Conservation (phyloP, 1,140 invertebrate genomes). For the Metaphire vulgaris region DNA sequence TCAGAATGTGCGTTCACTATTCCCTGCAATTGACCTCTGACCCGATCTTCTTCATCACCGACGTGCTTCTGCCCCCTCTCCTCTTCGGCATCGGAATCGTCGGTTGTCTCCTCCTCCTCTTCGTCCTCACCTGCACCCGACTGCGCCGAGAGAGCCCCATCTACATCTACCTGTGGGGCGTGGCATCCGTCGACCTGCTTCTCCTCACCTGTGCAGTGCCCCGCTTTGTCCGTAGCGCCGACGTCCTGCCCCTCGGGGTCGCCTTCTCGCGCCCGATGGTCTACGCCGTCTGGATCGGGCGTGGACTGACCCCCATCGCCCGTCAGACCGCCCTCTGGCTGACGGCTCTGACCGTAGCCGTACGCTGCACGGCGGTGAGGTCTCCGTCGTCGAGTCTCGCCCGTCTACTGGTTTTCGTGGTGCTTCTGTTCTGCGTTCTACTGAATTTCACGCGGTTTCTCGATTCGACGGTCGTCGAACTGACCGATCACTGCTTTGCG, state of each 20-base stretch:
- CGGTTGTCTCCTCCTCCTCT: neutral
- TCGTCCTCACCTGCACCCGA: neutral
- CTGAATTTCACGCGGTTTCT: neutral
- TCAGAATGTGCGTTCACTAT: neutral
- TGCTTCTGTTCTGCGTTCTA: neutral
- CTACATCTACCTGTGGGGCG: neutral
- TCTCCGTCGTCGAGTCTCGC: neutral
- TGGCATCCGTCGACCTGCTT: neutral
- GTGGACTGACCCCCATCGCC: neutral
- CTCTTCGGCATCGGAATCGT: neutral
- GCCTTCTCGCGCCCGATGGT: neutral
- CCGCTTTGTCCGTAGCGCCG: neutral
- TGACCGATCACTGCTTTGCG: neutral
- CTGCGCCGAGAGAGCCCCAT: neutral
- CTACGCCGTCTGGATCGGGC: neutral
- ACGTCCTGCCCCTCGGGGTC: neutral
- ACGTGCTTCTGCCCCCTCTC: neutral
- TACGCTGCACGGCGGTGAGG: neutral
- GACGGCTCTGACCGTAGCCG: neutral
- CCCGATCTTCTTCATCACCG: neutral
- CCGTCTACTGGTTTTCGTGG: neutral
- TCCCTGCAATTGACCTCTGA: neutral
- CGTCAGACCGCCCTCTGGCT: neutral
- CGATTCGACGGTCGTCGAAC: neutral
- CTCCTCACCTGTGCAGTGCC: neutral